These are phyloP conservation scores for Uropetala carovei DNA, from an alignment of 2,888 invertebrate species.

Conservation along the genomic window DNA sequence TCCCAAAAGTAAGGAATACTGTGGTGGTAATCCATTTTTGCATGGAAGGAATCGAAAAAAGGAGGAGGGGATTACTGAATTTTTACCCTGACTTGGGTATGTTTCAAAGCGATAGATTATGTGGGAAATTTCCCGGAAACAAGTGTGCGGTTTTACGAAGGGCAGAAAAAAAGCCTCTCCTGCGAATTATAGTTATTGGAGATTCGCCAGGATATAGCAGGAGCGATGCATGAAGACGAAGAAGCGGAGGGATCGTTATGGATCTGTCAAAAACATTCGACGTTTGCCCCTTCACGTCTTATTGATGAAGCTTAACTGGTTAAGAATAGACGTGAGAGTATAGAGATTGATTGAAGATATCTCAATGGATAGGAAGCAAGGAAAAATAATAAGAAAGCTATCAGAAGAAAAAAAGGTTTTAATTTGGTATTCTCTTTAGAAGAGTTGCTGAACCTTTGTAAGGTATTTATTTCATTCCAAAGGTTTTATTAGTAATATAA, in stretches of 20 bases:
- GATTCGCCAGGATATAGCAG: background rate
- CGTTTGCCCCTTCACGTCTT: background rate
- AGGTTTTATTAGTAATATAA: too few relatives aligned
- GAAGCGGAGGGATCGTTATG: background rate
- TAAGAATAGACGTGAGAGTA: background rate
- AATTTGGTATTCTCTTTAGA: too few relatives aligned
- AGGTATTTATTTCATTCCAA: too few relatives aligned
- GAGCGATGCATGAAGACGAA: constrained; percentile 9
- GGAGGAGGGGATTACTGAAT: too few relatives aligned
- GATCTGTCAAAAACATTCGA: constrained; percentile 24
- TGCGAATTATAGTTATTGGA: background rate
- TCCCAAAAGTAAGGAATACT: too few relatives aligned
- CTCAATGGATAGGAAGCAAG: background rate
- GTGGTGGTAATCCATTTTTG: too few relatives aligned
- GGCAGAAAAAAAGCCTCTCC: background rate
- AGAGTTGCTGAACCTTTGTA: too few relatives aligned
- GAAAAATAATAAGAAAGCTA: too few relatives aligned
- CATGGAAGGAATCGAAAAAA: too few relatives aligned
- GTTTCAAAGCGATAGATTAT: background rate
- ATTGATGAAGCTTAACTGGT: background rate
- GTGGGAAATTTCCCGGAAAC: background rate
- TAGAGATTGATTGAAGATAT: background rate
- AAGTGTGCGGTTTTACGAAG: background rate
- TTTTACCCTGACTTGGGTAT: too few relatives aligned
- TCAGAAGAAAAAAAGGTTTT: too few relatives aligned